phyloP scores from a whole-genome alignment of 2,113 vertebrate genomes.

The Cyanoliseus patagonus region DNA sequence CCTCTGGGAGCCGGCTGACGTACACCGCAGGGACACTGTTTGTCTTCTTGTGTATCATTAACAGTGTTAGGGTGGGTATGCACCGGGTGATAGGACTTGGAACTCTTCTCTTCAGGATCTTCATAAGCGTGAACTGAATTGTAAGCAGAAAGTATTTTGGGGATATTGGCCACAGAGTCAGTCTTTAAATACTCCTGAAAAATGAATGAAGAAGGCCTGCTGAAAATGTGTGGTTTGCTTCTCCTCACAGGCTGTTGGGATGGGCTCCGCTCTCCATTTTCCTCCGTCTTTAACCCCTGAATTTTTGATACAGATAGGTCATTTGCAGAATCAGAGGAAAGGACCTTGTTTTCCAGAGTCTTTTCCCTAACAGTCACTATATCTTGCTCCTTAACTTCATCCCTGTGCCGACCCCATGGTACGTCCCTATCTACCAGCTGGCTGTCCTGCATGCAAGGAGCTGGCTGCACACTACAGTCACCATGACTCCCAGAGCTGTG shows the following conservation, averaged over 20 bases:
- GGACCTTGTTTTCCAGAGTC: constrained; percentile 64
- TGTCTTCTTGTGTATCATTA: constrained; percentile 26
- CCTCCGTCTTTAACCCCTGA: neutral
- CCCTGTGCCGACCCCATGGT: neutral
- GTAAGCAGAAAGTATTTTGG: constrained; percentile 53
- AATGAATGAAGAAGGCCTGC: constrained; percentile 62
- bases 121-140: constrained; percentile 15
- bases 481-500: neutral
- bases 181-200: constrained; percentile 68
- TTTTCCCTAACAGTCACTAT: constrained; percentile 43
- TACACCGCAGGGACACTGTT: neutral
- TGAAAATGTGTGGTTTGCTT: constrained; percentile 44
- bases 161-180: neutral
- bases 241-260: constrained; percentile 43
- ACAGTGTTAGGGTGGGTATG: neutral
- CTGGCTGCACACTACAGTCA: neutral
- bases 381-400: constrained; percentile 27
- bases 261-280: neutral
- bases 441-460: neutral
- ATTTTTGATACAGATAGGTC: neutral
- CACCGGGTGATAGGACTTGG: constrained; percentile 12
- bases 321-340: constrained; percentile 11
- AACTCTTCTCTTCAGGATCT: constrained; percentile 35
- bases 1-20: neutral
- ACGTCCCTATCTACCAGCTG: constrained; percentile 49